Evolutionary conservation across 2,797 vertebrate genomes (phyloP).

Genomic region (Halcyon chelicuti): DNA sequence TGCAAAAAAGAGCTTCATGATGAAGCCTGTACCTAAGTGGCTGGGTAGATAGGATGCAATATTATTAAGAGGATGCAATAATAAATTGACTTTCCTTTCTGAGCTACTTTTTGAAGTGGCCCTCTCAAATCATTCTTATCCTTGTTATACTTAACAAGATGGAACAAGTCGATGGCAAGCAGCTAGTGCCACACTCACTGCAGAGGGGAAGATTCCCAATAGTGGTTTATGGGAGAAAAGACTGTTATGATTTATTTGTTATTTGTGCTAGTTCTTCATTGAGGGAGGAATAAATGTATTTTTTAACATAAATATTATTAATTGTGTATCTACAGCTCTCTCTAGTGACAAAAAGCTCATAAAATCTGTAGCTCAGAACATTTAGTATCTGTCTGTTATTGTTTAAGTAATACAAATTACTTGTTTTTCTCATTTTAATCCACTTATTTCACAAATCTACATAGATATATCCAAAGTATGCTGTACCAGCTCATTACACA

Average conservation of each 20-base stretch:
- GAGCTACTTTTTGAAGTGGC: not conserved
- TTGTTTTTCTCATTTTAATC: slow-evolving; percentile 2
- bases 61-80: not conserved
- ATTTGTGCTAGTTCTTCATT: slow-evolving; percentile 6
- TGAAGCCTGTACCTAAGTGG: not conserved
- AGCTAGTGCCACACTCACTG: not conserved
- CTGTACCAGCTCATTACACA: not conserved
- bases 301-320: slow-evolving; percentile 46
- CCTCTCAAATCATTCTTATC: not conserved
- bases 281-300: not conserved
- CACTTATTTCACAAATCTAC: not conserved
- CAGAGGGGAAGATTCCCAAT: not conserved
- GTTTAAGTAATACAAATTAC: not conserved
- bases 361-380: slow-evolving; percentile 20
- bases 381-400: not conserved
- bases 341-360: slow-evolving; percentile 44
- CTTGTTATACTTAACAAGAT: not conserved
- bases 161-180: not conserved
- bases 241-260: not conserved
- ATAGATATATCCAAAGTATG: not conserved
- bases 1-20: not conserved
- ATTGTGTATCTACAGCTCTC: slow-evolving; percentile 39
- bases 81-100: not conserved
- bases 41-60: not conserved
- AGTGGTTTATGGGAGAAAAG: not conserved